These are phyloP conservation scores for Iselma pallidipennis DNA, from an alignment of 2,888 invertebrate genomes.

Conservation along the genomic window DNA sequence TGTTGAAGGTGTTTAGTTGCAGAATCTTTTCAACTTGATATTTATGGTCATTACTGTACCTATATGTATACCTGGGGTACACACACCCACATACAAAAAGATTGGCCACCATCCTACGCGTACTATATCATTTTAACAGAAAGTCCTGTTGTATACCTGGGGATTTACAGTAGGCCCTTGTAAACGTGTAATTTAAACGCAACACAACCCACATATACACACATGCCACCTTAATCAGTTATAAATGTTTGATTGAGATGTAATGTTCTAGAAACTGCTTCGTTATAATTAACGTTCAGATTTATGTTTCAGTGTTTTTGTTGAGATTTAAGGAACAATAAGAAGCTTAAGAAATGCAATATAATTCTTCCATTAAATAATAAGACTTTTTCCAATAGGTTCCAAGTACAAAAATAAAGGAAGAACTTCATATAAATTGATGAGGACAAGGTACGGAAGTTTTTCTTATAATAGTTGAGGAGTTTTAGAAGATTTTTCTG, in stretches of 20 bases:
- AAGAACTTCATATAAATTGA: neutral
- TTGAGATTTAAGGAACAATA: no score
- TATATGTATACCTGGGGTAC: slow-evolving; percentile 3
- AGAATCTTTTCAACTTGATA: neutral
- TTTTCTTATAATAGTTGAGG: no score
- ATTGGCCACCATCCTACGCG: slow-evolving; percentile 25
- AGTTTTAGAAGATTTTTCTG: no score
- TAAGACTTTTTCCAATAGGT: neutral
- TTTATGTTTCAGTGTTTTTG: no score
- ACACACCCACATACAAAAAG: neutral
- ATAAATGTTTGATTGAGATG: slow-evolving; percentile 8
- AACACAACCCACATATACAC: slow-evolving; percentile 11
- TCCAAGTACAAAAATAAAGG: no score
- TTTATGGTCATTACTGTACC: slow-evolving; percentile 15
- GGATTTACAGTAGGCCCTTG: slow-evolving; percentile 18
- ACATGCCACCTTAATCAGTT: slow-evolving; percentile 16
- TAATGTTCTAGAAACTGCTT: neutral
- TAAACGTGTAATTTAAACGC: slow-evolving; percentile 21
- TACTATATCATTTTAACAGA: slow-evolving; percentile 26
- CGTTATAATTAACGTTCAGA: neutral
- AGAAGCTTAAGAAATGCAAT: no score
- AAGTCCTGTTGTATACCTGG: slow-evolving; percentile 19
- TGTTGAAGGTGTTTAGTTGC: neutral
- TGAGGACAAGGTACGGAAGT: no score
- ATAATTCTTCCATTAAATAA: neutral